These are phyloP conservation scores for Alcedo quadribrachys DNA, from an alignment of 2,797 vertebrate genomes.

Conservation along the genomic window DNA sequence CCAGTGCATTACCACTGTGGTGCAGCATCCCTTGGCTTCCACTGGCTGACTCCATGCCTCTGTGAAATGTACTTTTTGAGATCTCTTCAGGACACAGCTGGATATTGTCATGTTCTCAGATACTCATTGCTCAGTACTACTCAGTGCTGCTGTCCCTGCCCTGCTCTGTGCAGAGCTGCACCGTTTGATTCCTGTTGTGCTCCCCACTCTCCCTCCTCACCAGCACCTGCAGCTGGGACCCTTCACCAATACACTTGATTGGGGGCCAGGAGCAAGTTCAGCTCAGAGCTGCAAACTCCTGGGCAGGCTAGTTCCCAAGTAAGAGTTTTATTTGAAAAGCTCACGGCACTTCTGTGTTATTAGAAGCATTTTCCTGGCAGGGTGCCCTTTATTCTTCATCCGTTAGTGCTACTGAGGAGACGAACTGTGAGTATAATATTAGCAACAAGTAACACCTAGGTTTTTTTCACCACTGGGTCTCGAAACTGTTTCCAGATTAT, in stretches of 20 bases:
- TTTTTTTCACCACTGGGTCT: background rate
- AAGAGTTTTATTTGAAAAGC: slow-evolving; percentile 26
- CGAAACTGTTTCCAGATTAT: background rate
- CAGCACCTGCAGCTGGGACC: background rate
- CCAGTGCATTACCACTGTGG: background rate
- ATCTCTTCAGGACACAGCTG: background rate
- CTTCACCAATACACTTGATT: background rate
- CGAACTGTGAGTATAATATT: background rate
- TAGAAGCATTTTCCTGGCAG: slow-evolving; percentile 40
- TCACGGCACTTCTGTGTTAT: slow-evolving; percentile 13
- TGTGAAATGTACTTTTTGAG: background rate
- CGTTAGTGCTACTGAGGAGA: background rate
- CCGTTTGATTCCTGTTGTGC: background rate
- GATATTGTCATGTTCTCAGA: background rate
- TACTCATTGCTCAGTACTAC: background rate
- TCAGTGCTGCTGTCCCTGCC: background rate
- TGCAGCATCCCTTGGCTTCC: background rate
- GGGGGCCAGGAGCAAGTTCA: background rate
- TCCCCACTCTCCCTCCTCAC: background rate
- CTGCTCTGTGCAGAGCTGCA: background rate
- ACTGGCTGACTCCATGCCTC: background rate
- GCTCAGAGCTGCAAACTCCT: background rate
- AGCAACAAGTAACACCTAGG: background rate
- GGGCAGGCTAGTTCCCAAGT: background rate
- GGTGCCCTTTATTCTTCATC: background rate